A percentile compares a stretch with the other conserved stretches of the same genome.
These are phyloP conservation scores for Eremophila alpestris DNA, from an alignment of 2,797 vertebrate species.

Conservation along the genomic window DNA sequence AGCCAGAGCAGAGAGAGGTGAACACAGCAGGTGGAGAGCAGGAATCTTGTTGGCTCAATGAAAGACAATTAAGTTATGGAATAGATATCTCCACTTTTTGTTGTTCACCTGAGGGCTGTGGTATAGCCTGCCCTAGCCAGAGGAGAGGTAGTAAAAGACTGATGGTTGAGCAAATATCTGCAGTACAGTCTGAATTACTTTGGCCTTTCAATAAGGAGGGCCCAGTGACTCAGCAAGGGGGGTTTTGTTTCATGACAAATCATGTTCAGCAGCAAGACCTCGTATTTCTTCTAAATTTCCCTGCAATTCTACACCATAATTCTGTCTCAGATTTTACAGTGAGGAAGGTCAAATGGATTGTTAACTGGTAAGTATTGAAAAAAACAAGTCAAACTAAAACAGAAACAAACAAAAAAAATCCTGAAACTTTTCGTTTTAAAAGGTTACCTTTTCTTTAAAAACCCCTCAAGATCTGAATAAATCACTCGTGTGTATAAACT, in stretches of 20 bases:
- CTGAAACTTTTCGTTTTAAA: not conserved
- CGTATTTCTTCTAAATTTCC: not conserved
- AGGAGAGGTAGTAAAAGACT: not conserved
- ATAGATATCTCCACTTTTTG: not conserved
- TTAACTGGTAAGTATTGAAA: not conserved
- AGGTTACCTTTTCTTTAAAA: not conserved
- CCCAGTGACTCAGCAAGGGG: not conserved
- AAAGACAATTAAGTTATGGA: not conserved
- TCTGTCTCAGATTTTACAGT: not conserved
- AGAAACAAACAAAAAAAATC: not conserved
- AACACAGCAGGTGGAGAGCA: not conserved
- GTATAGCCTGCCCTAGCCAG: not conserved
- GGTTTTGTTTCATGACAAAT: not conserved
- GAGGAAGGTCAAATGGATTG: not conserved
- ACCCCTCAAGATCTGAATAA: not conserved
- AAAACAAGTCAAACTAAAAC: not conserved
- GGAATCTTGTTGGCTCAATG: not conserved
- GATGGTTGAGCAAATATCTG: not conserved
- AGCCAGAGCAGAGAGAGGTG: not conserved
- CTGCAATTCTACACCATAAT: not conserved
- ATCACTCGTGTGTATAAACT: not conserved
- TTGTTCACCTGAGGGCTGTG: not conserved
- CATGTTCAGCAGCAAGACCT: not conserved
- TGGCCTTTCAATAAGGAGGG: not conserved
- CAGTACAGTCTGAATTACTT: not conserved